Evolutionary conservation across 2,888 invertebrate species (phyloP), one percentile per base, ranked within the genome.

Genomic region (Cinara cedri): DNA sequence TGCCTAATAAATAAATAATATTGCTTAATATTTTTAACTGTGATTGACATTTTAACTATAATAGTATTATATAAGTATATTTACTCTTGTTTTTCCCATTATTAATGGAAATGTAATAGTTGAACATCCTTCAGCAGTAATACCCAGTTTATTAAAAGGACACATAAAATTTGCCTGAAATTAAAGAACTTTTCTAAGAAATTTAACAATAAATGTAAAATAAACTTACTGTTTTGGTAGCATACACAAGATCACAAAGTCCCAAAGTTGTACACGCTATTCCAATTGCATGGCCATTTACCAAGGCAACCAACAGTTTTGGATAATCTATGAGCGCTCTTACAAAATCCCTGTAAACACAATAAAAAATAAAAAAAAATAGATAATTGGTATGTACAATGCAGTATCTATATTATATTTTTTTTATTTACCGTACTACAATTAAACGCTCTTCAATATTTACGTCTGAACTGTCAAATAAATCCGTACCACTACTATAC

Each of bases 271-370:
- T 98, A 3, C 92, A 92, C 60, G 92, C 92, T 83, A 98, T 91
- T 42, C 98, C 98, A 83, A 98, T 90, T 16, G 96, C 95, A 60
- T 97, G 97, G 1, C 98, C 98, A 88, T 98, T 97, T 0, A 98
- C 91, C 81, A 97, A 87, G 16, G 92, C 93, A 82, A 98, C 88
- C 62, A 98, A 85, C 51, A 96, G 87, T 86, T 66, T 66, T 0
- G 66, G 68, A 51, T 70, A 78, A 51, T 78, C 78, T n/a, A 78
- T 78, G 34, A 78, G 70, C 8, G 78, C 78, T 78, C 44, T 78
- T 1, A 78, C 78, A 60, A 78, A 78, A 24, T 70, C 21, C 26
- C 78, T 78, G 51, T 57, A 57, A 54, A 54, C 11, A 16, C 14
- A 62, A 62, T 34, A n/a, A 51, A 4, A 72, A 26, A 16, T 42